These are phyloP conservation scores for Solea solea DNA, from an alignment of 2,113 vertebrate genomes.

Conservation along the genomic window DNA sequence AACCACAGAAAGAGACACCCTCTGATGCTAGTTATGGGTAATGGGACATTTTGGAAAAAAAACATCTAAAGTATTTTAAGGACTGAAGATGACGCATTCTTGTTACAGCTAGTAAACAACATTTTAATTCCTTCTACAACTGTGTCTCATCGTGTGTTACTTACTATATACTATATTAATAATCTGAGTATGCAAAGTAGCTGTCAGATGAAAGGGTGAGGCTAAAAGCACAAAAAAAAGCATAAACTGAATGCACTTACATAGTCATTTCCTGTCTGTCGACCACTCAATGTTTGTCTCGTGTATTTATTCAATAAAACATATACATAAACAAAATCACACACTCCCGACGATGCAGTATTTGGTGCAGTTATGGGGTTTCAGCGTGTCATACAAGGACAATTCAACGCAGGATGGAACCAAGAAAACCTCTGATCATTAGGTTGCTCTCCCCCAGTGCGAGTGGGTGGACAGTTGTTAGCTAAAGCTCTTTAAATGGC, in stretches of 20 bases:
- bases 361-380: too few species aligned
- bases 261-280: background rate
- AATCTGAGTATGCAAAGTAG: too few species aligned
- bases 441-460: background rate
- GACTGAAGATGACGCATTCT: background rate
- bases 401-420: too few species aligned
- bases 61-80: too few species aligned
- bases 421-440: background rate
- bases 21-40: background rate
- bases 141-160: background rate
- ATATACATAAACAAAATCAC: too few species aligned
- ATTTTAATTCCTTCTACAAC: background rate
- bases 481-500: background rate
- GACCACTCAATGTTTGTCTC: too few species aligned
- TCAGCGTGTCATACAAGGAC: too few species aligned
- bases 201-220: background rate
- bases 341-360: too few species aligned
- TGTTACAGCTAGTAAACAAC: background rate
- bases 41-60: background rate
- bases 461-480: background rate
- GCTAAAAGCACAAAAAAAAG: background rate
- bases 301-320: too few species aligned
- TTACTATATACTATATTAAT: too few species aligned
- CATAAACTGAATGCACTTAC: background rate
- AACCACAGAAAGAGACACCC: background rate